A percentile compares a stretch with the other conserved stretches of the same genome.
Evolutionary conservation across 2,888 invertebrate genomes (phyloP).

Genomic region (Harpalus rubripes): DNA sequence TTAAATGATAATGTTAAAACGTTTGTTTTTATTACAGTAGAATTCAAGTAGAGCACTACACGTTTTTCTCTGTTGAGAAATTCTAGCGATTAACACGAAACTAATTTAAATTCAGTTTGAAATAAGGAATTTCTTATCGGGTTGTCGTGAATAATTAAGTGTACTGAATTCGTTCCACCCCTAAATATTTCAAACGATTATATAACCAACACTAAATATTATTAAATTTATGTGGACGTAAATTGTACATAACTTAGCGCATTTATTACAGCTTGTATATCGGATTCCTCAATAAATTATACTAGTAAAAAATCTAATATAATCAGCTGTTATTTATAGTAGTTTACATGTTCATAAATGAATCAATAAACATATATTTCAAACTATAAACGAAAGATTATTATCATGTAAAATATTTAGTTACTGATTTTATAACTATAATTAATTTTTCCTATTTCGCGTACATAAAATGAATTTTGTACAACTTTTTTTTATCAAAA

Average conservation of each 20-base stretch:
- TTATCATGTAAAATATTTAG: too few species aligned
- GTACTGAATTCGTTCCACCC: slow-evolving; percentile 5
- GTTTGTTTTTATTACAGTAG: slow-evolving; percentile 38
- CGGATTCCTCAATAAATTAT: not conserved
- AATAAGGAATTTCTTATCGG: slow-evolving; percentile 48
- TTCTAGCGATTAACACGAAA: slow-evolving; percentile 47
- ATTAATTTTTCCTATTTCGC: too few species aligned
- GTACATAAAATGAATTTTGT: too few species aligned
- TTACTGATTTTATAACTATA: too few species aligned
- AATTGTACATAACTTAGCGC: not conserved
- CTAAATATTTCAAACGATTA: slow-evolving; percentile 17
- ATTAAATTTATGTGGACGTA: slow-evolving; percentile 23
- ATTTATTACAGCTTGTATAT: not conserved
- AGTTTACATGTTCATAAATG: not conserved
- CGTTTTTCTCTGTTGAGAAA: slow-evolving; percentile 41
- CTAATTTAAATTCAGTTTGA: slow-evolving; percentile 50
- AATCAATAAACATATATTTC: not conserved
- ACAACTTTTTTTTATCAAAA: too few species aligned
- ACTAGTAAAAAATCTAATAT: not conserved
- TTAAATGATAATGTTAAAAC: slow-evolving; percentile 47
- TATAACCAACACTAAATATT: slow-evolving; percentile 2
- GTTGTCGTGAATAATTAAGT: slow-evolving; percentile 45
- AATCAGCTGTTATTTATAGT: not conserved
- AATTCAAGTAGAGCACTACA: slow-evolving; percentile 13
- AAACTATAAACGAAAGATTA: too few species aligned